A percentile compares a stretch with the other conserved stretches of the same genome.
Conservation (phyloP, 2,113 vertebrate species). For the Mus spicilegus region DNA sequence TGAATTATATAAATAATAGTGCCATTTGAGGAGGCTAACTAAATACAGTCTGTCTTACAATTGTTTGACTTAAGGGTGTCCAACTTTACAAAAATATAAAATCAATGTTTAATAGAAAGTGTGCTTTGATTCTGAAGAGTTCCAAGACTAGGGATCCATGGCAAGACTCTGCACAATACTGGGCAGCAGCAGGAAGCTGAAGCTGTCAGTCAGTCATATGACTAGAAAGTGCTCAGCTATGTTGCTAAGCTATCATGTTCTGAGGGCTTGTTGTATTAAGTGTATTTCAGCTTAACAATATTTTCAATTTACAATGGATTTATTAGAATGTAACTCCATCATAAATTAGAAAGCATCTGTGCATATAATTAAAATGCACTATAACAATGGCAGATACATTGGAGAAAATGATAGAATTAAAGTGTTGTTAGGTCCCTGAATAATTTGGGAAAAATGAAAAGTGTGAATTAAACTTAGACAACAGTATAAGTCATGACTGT, state of each 20-base stretch:
- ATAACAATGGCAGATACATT: not conserved
- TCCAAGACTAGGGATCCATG: not conserved
- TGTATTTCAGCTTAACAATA: not conserved
- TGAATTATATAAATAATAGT: slow-evolving; percentile 19
- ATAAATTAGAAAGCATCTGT: not conserved
- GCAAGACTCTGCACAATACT: not conserved
- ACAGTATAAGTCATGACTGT: not conserved
- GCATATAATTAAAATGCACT: not conserved
- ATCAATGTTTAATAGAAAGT: not conserved
- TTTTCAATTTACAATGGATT: not conserved
- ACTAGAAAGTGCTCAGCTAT: not conserved
- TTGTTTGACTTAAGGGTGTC: not conserved
- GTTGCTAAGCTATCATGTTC: not conserved
- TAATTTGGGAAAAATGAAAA: slow-evolving; percentile 24
- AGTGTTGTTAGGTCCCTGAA: not conserved
- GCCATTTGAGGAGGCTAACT: not conserved
- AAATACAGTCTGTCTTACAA: not conserved
- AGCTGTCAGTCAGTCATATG: not conserved
- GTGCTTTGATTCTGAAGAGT: not conserved
- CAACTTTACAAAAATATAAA: not conserved
- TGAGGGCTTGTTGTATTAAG: not conserved
- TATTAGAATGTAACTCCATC: not conserved
- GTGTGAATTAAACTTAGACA: slow-evolving; percentile 17
- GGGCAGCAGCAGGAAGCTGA: not conserved
- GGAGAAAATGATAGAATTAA: not conserved